phyloP scores from a whole-genome alignment of 2,113 vertebrate species.

The Plestiodon gilberti region DNA sequence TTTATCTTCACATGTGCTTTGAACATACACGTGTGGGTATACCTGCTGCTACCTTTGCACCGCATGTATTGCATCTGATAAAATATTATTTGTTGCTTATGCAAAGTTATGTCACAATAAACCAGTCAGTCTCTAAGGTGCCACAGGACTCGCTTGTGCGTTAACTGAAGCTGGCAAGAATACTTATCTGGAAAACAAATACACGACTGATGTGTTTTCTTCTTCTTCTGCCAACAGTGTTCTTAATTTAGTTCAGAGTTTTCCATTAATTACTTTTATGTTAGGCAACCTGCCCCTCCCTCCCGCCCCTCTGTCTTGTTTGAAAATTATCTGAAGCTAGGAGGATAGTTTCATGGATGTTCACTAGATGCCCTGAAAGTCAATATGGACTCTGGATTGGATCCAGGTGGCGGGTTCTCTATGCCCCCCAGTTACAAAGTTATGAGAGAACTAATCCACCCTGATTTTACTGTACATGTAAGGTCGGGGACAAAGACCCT shows the following conservation, averaged over 20 bases:
- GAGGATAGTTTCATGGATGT: neutral
- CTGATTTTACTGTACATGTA: too few species aligned
- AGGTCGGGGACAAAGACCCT: neutral
- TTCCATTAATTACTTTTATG: neutral
- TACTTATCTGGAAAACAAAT: neutral
- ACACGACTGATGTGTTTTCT: neutral
- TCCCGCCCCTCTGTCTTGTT: neutral
- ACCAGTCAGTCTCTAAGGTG: neutral
- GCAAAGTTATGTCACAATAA: neutral
- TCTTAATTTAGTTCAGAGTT: neutral
- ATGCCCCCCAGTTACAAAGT: neutral
- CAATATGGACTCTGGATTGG: neutral
- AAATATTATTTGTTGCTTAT: neutral
- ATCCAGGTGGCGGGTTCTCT: neutral
- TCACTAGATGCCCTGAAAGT: neutral
- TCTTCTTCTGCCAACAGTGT: too few species aligned
- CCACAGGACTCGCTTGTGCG: neutral
- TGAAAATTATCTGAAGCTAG: neutral
- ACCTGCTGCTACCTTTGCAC: neutral
- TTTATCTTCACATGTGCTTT: neutral
- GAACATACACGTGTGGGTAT: neutral
- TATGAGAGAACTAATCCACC: neutral
- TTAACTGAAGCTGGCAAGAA: neutral
- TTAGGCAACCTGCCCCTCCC: neutral
- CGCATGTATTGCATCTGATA: neutral